These are phyloP conservation scores for Catharus bicknelli DNA, from an alignment of 2,113 vertebrate species.

Conservation along the genomic window DNA sequence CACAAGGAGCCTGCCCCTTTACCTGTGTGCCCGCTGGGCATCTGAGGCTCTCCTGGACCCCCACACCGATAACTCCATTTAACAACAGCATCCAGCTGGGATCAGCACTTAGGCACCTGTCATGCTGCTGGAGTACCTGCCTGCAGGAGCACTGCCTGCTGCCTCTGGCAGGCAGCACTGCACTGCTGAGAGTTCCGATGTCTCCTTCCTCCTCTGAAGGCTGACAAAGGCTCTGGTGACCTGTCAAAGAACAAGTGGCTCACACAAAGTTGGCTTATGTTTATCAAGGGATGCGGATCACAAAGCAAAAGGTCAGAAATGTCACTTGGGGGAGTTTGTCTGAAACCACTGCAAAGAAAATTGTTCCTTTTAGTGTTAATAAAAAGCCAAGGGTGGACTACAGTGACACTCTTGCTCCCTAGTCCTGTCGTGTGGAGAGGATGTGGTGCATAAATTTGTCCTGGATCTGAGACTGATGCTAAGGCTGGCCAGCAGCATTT, in stretches of 20 bases:
- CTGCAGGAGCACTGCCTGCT: background rate
- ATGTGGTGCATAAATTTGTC: background rate
- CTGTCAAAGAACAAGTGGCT: background rate
- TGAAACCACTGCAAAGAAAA: background rate
- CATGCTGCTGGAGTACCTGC: accelerated
- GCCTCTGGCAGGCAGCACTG: accelerated
- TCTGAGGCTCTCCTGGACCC: background rate
- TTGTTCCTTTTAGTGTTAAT: background rate
- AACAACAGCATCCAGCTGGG: background rate
- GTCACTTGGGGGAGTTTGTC: background rate
- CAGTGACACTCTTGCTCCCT: background rate
- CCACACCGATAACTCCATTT: background rate
- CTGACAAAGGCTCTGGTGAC: background rate
- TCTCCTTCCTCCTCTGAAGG: background rate
- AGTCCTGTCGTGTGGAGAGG: accelerated
- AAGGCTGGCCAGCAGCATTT: background rate
- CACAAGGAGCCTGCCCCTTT: accelerated
- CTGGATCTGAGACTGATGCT: background rate
- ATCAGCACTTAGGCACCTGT: background rate
- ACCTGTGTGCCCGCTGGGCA: accelerated
- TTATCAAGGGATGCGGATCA: background rate
- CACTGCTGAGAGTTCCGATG: accelerated
- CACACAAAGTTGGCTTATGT: background rate
- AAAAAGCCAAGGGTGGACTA: background rate
- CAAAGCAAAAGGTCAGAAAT: background rate